Conservation (phyloP, 1,140 invertebrate species). For the Zaprionus davidi region DNA sequence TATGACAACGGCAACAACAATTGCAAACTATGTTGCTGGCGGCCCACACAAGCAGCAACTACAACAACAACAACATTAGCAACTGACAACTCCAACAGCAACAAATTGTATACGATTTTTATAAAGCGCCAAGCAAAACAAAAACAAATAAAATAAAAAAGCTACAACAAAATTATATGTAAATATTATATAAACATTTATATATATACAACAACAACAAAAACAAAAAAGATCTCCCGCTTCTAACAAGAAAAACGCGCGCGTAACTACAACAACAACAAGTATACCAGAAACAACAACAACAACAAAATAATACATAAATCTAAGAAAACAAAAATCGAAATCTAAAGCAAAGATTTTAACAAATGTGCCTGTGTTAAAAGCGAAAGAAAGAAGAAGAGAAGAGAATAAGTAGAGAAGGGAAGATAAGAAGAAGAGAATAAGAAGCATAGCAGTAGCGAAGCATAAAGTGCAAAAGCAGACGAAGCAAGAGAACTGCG, state of each 20-base stretch:
- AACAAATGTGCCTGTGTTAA: constrained; percentile 84
- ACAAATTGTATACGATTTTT: constrained; percentile 81
- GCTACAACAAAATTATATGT: constrained; percentile 54
- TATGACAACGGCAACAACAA: constrained; percentile 63
- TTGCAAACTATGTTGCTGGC: constrained; percentile 30
- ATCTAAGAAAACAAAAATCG: constrained; percentile 52
- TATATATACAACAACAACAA: constrained; percentile 53
- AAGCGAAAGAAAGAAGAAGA: constrained; percentile 49
- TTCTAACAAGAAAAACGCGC: constrained; percentile 52
- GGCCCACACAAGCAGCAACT: constrained; percentile 9
- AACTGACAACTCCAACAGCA: constrained; percentile 54
- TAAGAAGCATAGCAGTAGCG: neutral
- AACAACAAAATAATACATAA: constrained; percentile 67
- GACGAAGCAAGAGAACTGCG: constrained; percentile 27
- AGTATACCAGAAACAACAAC: constrained; percentile 64
- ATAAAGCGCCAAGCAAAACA: constrained; percentile 64
- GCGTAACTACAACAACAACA: constrained; percentile 50
- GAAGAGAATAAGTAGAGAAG: constrained; percentile 17
- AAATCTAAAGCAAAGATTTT: constrained; percentile 56
- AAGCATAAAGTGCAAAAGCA: constrained; percentile 41
- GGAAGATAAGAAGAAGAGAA: constrained; percentile 34
- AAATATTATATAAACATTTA: constrained; percentile 75
- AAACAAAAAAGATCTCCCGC: constrained; percentile 53
- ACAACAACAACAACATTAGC: constrained; percentile 39
- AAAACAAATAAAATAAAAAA: constrained; percentile 24